Evolutionary conservation across 2,888 invertebrate genomes (phyloP).

Genomic region (Heliconius ismenius): DNA sequence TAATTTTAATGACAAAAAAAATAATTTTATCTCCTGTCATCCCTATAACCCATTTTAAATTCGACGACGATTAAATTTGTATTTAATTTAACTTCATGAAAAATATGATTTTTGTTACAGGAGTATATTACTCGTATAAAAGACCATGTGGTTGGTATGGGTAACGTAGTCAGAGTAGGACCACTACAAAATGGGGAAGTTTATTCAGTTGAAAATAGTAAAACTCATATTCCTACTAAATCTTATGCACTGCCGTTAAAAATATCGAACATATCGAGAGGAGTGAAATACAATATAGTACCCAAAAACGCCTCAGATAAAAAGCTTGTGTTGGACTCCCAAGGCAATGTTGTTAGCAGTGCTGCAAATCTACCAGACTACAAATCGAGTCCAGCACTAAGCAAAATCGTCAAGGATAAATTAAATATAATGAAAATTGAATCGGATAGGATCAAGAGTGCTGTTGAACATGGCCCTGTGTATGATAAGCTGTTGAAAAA

Average conservation of each 20-base stretch:
- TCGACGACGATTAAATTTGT: not conserved
- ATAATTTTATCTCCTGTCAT: not conserved
- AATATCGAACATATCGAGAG: constrained; percentile 74
- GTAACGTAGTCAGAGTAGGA: constrained; percentile 85
- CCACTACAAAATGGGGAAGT: constrained; percentile 76
- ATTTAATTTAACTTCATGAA: not conserved
- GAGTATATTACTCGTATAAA: constrained; percentile 82
- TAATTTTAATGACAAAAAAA: not conserved
- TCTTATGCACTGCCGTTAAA: constrained; percentile 77
- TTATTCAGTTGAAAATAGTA: constrained; percentile 72
- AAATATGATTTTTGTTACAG: constrained; percentile 53
- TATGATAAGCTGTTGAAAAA: constrained; percentile 82
- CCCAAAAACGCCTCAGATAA: constrained; percentile 79
- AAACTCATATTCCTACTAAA: constrained; percentile 67
- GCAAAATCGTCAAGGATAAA: constrained; percentile 75
- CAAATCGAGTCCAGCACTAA: constrained; percentile 75
- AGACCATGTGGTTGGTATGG: constrained; percentile 88
- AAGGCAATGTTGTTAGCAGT: constrained; percentile 77
- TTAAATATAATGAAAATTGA: constrained; percentile 79
- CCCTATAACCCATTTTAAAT: not conserved
- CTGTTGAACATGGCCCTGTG: constrained; percentile 82
- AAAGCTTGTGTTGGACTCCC: constrained; percentile 73
- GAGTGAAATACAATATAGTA: constrained; percentile 76
- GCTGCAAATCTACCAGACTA: constrained; percentile 77
- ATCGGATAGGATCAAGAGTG: constrained; percentile 82